Evolutionary conservation across 2,888 invertebrate genomes (phyloP), one percentile per base, ranked within the genome.

Genomic region (Schizotus pectinicornis): DNA sequence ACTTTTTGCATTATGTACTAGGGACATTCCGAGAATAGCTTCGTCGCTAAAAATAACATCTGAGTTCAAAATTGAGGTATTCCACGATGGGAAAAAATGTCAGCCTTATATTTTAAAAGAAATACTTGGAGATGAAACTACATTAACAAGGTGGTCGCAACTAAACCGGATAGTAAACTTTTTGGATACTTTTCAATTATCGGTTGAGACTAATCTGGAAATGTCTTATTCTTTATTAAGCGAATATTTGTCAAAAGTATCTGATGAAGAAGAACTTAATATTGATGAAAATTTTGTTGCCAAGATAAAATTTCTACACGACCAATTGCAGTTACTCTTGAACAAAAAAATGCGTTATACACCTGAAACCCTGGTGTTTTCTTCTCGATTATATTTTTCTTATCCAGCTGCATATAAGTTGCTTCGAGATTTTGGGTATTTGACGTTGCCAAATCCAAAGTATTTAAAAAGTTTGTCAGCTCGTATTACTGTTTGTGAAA

Each of bases 321-420:
- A 38, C 7, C 38, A 38, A 22, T 22, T 22, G 22, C 22, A 31
- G 11, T 30, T 43, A 31, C 30, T 30, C 31, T 11, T 30, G 11
- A 30, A 14, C 11, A 30, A 30, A 22, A 11, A 43, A 7, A 43
- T 43, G 9, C 11, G 22, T 30, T 43, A 31, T 43, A 43, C 11
- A 7, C 22, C 43, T 30, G 43, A 43, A 2, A n/a, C 22, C 3
- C 31, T 43, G n/a, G 32, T 43, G 8, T 43, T 22, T 22, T 7
- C 43, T 11, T 43, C 43, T 22, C 11, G 30, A 7, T 9, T 43
- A 2, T 11, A 14, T 11, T 30, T 43, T 43, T 14, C 43, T 2
- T 43, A 14, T 43, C 30, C 43, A 30, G 43, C 13, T 14, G 43
- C 43, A 12, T 43, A 43, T 9, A 43, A 43, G n/a, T 43, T 43